Evolutionary conservation across 1,140 invertebrate genomes (phyloP).

Genomic region (Berghia stephanieae): DNA sequence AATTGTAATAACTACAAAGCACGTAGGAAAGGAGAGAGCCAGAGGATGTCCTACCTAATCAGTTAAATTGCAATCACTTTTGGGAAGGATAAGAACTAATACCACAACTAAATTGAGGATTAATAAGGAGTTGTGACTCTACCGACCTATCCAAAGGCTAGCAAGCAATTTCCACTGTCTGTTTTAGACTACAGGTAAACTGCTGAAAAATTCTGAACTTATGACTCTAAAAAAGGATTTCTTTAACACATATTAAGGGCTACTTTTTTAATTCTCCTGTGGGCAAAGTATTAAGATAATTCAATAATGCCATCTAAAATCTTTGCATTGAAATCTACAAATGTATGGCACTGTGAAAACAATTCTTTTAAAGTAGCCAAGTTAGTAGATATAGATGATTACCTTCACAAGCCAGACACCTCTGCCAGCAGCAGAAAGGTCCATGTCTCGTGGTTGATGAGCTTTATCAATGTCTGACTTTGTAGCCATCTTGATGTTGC

Average conservation of each 20-base stretch:
- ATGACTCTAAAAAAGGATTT: too few species aligned
- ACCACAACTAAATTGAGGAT: neutral
- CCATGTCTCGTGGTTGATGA: conserved; percentile 73
- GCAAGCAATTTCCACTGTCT: too few species aligned
- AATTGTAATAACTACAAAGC: neutral
- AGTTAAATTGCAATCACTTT: neutral
- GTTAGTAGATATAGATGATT: too few species aligned
- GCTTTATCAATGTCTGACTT: conserved; percentile 73
- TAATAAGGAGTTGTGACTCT: neutral
- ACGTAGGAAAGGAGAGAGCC: neutral
- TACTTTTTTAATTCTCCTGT: too few species aligned
- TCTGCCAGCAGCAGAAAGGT: conserved; percentile 85
- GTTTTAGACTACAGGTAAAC: neutral
- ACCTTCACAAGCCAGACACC: conserved; percentile 97
- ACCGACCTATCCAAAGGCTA: too few species aligned
- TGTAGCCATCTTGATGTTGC: too few species aligned
- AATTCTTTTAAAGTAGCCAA: too few species aligned
- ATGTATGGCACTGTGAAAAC: too few species aligned
- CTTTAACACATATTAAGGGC: too few species aligned
- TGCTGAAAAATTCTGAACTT: neutral
- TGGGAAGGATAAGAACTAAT: neutral
- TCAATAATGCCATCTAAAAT: neutral
- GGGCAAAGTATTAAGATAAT: neutral
- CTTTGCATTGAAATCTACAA: too few species aligned
- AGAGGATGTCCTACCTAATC: neutral